Conservation (phyloP, 2,888 invertebrate species). For the Cristatella mucedo region DNA sequence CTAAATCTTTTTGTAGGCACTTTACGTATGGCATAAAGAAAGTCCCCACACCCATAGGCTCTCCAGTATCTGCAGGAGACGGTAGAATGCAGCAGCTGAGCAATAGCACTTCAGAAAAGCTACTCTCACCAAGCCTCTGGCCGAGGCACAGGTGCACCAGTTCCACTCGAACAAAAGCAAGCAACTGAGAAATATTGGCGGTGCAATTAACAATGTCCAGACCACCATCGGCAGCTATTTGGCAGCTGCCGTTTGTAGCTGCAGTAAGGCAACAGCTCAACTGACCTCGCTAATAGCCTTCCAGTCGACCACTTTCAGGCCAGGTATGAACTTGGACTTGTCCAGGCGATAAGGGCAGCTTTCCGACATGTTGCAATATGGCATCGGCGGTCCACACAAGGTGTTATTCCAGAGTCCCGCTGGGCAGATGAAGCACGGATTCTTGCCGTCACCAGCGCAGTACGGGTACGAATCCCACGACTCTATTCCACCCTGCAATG, state of each 20-base stretch:
- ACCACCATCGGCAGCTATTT: background rate
- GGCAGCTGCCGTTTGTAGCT: background rate
- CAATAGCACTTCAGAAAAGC: too few species aligned
- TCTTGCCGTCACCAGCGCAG: constrained; percentile 20
- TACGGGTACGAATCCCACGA: constrained; percentile 20
- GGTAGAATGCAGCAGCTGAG: too few species aligned
- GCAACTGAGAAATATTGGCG: too few species aligned
- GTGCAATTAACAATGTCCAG: too few species aligned
- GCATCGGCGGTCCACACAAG: constrained; percentile 23
- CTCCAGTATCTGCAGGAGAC: too few species aligned
- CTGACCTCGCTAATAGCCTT: constrained; percentile 20
- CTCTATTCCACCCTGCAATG: constrained; percentile 28
- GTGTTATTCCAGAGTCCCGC: constrained; percentile 23
- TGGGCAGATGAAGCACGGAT: constrained; percentile 20
- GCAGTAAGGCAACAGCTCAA: too few species aligned
- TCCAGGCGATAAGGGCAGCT: constrained; percentile 23
- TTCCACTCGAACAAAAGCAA: too few species aligned
- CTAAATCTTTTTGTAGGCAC: too few species aligned
- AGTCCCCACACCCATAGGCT: too few species aligned
- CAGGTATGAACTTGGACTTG: constrained; percentile 21
- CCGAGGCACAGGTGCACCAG: too few species aligned
- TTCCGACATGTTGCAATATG: constrained; percentile 23
- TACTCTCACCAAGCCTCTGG: too few species aligned
- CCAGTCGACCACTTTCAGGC: constrained; percentile 22
- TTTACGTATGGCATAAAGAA: too few species aligned